phyloP scores from a whole-genome alignment of 1,140 invertebrate species.

The Tetragonula clypearis region DNA sequence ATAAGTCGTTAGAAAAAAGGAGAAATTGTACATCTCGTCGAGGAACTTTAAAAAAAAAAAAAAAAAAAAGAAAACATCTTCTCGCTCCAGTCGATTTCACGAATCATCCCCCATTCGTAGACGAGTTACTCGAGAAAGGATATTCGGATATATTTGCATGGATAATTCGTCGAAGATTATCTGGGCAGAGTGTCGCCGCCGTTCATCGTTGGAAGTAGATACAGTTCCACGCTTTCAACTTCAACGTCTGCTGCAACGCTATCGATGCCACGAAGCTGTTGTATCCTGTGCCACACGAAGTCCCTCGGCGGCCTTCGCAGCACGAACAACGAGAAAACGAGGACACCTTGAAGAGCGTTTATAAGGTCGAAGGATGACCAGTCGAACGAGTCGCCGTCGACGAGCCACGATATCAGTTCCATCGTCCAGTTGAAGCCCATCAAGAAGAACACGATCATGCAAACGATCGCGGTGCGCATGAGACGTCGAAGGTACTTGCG shows the following conservation, averaged over 20 bases:
- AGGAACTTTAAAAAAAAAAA: slow-evolving; percentile 12
- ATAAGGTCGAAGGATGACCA: slow-evolving; percentile 82
- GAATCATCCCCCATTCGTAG: not conserved
- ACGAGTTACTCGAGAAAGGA: not conserved
- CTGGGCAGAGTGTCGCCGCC: slow-evolving; percentile 44
- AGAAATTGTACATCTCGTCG: slow-evolving; percentile 2
- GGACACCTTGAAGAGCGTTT: slow-evolving; percentile 81
- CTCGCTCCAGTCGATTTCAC: not conserved
- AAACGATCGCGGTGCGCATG: slow-evolving; percentile 77
- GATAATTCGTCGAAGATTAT: slow-evolving; percentile 29
- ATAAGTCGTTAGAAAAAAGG: not conserved
- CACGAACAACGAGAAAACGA: slow-evolving; percentile 82
- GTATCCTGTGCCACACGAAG: slow-evolving; percentile 75
- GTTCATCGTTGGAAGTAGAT: slow-evolving; percentile 71
- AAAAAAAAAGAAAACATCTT: not conserved
- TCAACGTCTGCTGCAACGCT: slow-evolving; percentile 60
- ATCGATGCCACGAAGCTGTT: slow-evolving; percentile 69
- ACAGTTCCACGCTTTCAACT: slow-evolving; percentile 70
- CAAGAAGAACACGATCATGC: slow-evolving; percentile 81
- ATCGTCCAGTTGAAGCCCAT: slow-evolving; percentile 84
- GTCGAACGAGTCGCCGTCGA: slow-evolving; percentile 74
- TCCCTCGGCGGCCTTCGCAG: slow-evolving; percentile 81
- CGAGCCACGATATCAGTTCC: slow-evolving; percentile 82
- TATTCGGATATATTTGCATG: not conserved
- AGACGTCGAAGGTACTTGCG: slow-evolving; percentile 70